Evolutionary conservation across 2,888 invertebrate species (phyloP), one percentile per base, ranked within the genome.

Genomic region (Acleris laterana): DNA sequence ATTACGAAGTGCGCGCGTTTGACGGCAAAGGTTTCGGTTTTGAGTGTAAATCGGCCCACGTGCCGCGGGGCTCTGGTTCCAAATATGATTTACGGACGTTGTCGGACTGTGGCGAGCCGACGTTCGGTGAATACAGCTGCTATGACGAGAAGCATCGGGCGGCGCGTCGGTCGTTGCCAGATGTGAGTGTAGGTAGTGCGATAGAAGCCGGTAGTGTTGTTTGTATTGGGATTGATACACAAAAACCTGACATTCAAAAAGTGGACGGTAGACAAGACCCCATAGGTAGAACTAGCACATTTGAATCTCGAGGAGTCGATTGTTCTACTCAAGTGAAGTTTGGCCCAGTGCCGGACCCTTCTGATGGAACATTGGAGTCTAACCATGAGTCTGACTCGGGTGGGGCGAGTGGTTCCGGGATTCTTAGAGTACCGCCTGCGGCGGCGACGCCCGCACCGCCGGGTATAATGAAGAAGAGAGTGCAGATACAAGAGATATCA

Each of bases 401-500:
- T 70, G 86, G 87, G 64, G 88, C 89, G 68, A 77, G 89, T 70
- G 83, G 87, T 46, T 85, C 93, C 44, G 93, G 91, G 19, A 93
- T 93, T 19, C 88, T 94, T 58, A 88, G 94, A 49, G 88, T 84
- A 42, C 90, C 90, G 1, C 86, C 90, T 62, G 83, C 87, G 5
- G 74, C 85, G 51, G 77, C 90, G 42, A 87, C 91, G 16, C 95
- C 95, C 5, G 95, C 94, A 51, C 95, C 96, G 1, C 96, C 96
- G 9, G 95, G 96, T 65, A 95, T 96, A 71, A 95, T 95, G 93
- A 97, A 97, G 90, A 97, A 97, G 89, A 95, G 97, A 87, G 97
- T 98, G 78, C 97, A 97, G 93, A 98, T 98, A 85, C 97, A 97
- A 89, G 97, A 98, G 89, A 98, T 98, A 93, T 97, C 97, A 69